Percentiles rank a stretch among this genome's conserved stretches.
These are phyloP conservation scores for Mugil cephalus DNA, from an alignment of 2,113 vertebrate genomes.

Conservation along the genomic window DNA sequence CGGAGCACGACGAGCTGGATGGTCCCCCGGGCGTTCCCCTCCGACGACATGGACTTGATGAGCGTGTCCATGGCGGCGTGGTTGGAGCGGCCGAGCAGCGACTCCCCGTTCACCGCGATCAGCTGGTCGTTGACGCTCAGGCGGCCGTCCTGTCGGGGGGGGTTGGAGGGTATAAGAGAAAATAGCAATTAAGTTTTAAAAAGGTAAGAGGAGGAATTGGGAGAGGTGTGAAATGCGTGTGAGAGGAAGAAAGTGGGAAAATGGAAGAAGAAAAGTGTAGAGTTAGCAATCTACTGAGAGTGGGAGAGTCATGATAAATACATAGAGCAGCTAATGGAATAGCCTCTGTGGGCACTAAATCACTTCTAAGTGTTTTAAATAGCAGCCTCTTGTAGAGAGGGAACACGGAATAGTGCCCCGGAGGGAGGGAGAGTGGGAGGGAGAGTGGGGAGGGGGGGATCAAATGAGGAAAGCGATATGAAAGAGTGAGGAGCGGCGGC, in stretches of 20 bases:
- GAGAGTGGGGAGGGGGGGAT: conserved; percentile 5
- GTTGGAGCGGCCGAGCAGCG: conserved; percentile 91
- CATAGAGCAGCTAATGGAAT: conserved; percentile 78
- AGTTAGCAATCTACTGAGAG: conserved; percentile 76
- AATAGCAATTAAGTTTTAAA: conserved; percentile 30
- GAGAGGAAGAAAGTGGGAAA: conserved; percentile 26
- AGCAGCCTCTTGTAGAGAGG: conserved; percentile 70
- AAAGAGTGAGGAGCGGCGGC: conserved; percentile 19
- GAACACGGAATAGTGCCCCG: conserved; percentile 54
- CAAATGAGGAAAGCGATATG: conserved; percentile 29
- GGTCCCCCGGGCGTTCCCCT: conserved; percentile 92
- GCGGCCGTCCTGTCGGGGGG: conserved; percentile 89
- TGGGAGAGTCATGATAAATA: conserved; percentile 74
- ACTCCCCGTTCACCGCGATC: conserved; percentile 92
- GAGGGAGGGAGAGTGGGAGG: conserved; percentile 31
- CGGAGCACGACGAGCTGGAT: conserved; percentile 92
- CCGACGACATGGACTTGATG: conserved; percentile 93
- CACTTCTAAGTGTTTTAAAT: conserved; percentile 82
- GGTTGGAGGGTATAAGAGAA: no score
- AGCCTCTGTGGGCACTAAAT: conserved; percentile 78
- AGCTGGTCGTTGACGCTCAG: conserved; percentile 92
- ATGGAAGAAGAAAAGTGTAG: conserved; percentile 66
- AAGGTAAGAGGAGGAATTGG: conserved; percentile 5
- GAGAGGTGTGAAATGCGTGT: conserved; percentile 13
- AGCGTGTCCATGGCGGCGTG: conserved; percentile 96